Conservation (phyloP, 2,113 vertebrate genomes). For the Eira barbara region DNA sequence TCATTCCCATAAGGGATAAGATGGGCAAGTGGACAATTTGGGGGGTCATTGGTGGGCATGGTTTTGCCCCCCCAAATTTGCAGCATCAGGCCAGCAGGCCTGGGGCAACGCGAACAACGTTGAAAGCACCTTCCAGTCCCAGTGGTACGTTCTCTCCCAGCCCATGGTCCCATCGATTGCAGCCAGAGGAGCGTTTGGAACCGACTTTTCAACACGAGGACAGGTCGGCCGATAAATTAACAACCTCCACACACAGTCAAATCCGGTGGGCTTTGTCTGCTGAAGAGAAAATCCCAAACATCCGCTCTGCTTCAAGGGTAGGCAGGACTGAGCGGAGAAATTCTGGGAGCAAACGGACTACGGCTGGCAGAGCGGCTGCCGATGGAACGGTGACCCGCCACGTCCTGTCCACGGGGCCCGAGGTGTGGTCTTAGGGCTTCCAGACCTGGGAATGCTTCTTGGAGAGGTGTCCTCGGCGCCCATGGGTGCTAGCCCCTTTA, state of each 20-base stretch:
- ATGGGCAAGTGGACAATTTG: rapidly evolving
- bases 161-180: rapidly evolving
- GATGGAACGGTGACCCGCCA: background rate
- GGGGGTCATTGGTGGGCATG: background rate
- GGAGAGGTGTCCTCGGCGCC: background rate
- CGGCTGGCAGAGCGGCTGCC: no score
- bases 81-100: background rate
- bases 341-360: background rate
- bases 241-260: background rate
- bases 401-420: background rate
- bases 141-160: rapidly evolving
- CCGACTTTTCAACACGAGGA: background rate
- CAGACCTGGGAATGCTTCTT: background rate
- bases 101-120: background rate
- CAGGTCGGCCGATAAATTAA: rapidly evolving
- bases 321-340: background rate
- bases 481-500: background rate
- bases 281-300: background rate
- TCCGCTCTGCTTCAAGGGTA: background rate
- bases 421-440: background rate
- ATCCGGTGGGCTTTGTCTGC: background rate
- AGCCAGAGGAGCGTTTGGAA: rapidly evolving
- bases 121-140: rapidly evolving
- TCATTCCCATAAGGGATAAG: background rate
- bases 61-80: rapidly evolving